A percentile compares a stretch with the other conserved stretches of the same genome.
These are phyloP conservation scores for Rhynchotus rufescens DNA, from an alignment of 2,797 vertebrate genomes.

Conservation along the genomic window DNA sequence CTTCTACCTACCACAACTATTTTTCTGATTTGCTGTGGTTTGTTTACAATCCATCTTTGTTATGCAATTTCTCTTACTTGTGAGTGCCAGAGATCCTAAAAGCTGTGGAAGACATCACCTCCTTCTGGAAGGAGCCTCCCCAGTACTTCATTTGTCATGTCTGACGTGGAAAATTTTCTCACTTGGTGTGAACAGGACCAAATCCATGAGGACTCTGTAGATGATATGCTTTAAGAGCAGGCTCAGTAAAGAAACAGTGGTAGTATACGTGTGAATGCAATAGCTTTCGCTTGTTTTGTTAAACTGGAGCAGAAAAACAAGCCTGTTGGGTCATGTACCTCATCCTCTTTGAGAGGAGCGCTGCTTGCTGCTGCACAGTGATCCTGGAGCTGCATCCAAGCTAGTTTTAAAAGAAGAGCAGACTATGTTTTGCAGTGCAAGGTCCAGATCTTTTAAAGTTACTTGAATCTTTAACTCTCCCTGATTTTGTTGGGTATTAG, in stretches of 20 bases:
- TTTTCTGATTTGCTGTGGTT: neutral
- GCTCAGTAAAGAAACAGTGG: neutral
- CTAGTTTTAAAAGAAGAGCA: slow-evolving; percentile 1
- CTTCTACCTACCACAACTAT: neutral
- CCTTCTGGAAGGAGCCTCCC: neutral
- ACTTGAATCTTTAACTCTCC: neutral
- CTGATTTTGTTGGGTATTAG: neutral
- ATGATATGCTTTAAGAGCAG: neutral
- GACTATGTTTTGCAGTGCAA: neutral
- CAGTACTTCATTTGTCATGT: neutral
- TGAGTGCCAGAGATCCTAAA: neutral
- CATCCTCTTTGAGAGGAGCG: neutral
- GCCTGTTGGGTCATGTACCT: neutral
- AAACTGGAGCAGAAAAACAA: neutral
- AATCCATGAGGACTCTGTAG: neutral
- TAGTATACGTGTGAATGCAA: neutral
- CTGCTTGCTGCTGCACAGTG: neutral
- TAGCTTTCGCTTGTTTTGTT: neutral
- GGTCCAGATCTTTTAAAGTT: neutral
- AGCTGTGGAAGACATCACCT: neutral
- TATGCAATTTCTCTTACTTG: neutral
- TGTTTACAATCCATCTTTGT: neutral
- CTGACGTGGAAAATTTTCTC: neutral
- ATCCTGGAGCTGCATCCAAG: neutral
- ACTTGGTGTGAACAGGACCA: neutral